Conservation (phyloP, 2,888 invertebrate species). For the Archips crataeganus region DNA sequence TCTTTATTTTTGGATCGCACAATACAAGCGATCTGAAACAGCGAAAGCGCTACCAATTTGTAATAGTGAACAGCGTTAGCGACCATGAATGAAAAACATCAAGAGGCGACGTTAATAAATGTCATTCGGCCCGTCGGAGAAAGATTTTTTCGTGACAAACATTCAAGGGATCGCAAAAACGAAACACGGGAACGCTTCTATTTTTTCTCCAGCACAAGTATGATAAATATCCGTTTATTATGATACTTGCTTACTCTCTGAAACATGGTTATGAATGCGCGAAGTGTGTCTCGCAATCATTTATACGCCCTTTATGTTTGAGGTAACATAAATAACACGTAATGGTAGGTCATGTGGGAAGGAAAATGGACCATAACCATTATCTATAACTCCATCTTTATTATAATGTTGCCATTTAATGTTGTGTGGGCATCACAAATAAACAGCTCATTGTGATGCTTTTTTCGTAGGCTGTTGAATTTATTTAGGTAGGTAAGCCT, state of each 20-base stretch:
- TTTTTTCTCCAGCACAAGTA: slow-evolving; percentile 59
- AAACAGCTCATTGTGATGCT: slow-evolving; percentile 6
- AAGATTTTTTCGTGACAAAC: slow-evolving; percentile 43
- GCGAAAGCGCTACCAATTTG: slow-evolving; percentile 29
- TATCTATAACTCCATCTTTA: slow-evolving; percentile 36
- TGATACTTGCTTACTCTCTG: slow-evolving; percentile 47
- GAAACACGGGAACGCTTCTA: slow-evolving; percentile 40
- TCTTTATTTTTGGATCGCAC: not conserved
- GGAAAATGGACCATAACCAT: slow-evolving; percentile 37
- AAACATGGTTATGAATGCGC: slow-evolving; percentile 53
- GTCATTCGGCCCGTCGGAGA: slow-evolving; percentile 26
- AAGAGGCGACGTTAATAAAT: slow-evolving; percentile 34
- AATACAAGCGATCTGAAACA: slow-evolving; percentile 15
- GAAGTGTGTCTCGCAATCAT: slow-evolving; percentile 56
- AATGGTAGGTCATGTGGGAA: slow-evolving; percentile 37
- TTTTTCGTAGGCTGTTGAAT: not conserved
- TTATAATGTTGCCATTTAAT: slow-evolving; percentile 23
- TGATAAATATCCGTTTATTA: slow-evolving; percentile 59
- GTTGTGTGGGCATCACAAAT: not conserved
- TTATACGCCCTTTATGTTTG: slow-evolving; percentile 51
- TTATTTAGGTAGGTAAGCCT: not conserved
- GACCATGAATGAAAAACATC: slow-evolving; percentile 35
- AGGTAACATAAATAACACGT: slow-evolving; percentile 34
- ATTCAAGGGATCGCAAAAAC: slow-evolving; percentile 51
- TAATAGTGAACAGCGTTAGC: slow-evolving; percentile 26